Conservation (phyloP, 2,888 invertebrate genomes). For the Biston betularia region DNA sequence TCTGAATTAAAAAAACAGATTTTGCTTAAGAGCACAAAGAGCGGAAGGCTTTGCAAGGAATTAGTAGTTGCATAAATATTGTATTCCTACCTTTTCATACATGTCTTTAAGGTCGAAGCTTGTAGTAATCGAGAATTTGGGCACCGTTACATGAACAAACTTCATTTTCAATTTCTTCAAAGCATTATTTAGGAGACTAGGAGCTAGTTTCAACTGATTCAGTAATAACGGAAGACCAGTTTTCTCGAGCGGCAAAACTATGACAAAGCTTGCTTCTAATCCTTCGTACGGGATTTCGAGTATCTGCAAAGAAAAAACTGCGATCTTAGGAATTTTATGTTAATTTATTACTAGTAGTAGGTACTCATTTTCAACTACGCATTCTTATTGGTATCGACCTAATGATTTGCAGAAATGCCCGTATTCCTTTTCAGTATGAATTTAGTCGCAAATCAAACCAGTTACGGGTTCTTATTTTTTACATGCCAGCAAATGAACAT, state of each 20-base stretch:
- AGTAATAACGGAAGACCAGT: conserved; percentile 82
- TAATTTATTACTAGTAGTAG: too few relatives aligned
- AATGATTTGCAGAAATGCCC: too few relatives aligned
- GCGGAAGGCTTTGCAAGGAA: too few relatives aligned
- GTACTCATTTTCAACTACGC: too few relatives aligned
- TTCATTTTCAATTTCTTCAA: conserved; percentile 79
- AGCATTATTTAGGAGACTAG: conserved; percentile 58
- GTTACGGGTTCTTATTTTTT: too few relatives aligned
- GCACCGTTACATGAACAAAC: conserved; percentile 87
- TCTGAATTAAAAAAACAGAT: too few relatives aligned
- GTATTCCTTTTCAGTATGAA: too few relatives aligned
- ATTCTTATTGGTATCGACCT: too few relatives aligned
- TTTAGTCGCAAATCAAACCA: too few relatives aligned
- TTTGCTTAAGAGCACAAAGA: too few relatives aligned
- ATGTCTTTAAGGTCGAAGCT: conserved; percentile 27
- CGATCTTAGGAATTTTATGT: too few relatives aligned
- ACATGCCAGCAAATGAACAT: too few relatives aligned
- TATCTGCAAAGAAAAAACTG: conserved; percentile 67
- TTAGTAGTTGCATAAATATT: not conserved
- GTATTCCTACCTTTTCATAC: conserved; percentile 54
- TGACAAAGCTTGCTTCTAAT: conserved; percentile 88
- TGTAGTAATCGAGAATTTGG: conserved; percentile 46
- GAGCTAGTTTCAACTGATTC: conserved; percentile 53
- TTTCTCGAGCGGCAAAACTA: conserved; percentile 89
- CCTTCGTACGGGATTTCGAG: conserved; percentile 90